A percentile compares a stretch with the other conserved stretches of the same genome.
Conservation (phyloP, 23 tunicate species). For the Corella eumyota region DNA sequence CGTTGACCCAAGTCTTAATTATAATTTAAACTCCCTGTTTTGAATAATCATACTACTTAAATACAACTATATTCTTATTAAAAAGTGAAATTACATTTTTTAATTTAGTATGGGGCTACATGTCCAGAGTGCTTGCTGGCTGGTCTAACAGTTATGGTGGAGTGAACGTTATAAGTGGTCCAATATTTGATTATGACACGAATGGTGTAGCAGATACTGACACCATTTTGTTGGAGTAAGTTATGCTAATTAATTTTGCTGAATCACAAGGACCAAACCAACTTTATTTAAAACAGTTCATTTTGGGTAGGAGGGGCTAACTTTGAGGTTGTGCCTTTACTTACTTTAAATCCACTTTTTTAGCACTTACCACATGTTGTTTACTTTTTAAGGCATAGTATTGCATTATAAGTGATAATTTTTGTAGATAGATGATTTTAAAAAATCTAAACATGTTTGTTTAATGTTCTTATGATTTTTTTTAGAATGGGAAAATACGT, state of each 20-base stretch:
- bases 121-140: slow-evolving; percentile 19
- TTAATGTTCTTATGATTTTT: neutral
- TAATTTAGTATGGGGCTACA: slow-evolving; percentile 70
- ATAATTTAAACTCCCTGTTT: too few species aligned
- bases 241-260: neutral
- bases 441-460: neutral
- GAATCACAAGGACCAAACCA: too few species aligned
- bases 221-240: slow-evolving; percentile 29
- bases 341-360: neutral
- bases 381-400: neutral
- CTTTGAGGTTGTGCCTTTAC: neutral
- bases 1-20: too few species aligned
- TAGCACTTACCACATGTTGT: neutral
- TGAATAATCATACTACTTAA: too few species aligned
- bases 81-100: too few species aligned
- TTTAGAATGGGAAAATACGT: slow-evolving; percentile 16
- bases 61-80: too few species aligned
- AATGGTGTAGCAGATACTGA: slow-evolving; percentile 62
- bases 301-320: too few species aligned
- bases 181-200: slow-evolving; percentile 60
- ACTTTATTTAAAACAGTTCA: too few species aligned
- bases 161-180: slow-evolving; percentile 57
- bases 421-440: too few species aligned
- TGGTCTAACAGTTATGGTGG: slow-evolving; percentile 67
- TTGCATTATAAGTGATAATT: too few species aligned